Conservation (phyloP, 64 coral and sea anemone genomes). For the Anthopleura sola region DNA sequence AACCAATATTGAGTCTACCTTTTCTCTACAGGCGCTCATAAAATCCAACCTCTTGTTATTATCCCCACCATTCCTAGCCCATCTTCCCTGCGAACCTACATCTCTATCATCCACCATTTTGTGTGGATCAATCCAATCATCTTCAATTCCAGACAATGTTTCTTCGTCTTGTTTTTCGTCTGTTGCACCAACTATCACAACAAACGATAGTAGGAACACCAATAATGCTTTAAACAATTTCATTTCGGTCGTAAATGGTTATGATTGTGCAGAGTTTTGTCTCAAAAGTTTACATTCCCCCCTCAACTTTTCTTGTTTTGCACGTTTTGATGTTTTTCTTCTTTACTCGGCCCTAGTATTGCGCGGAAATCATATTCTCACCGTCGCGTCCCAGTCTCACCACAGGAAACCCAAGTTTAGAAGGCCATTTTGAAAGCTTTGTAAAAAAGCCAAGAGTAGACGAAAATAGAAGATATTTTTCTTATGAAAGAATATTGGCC, state of each 20-base stretch:
- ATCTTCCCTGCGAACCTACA: not conserved
- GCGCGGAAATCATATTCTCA: not conserved
- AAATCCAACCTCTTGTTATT: not conserved
- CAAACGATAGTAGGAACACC: not conserved
- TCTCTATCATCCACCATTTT: not conserved
- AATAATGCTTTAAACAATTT: not conserved
- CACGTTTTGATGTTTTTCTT: not conserved
- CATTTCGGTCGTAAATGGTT: not conserved
- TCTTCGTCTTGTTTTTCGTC: not conserved
- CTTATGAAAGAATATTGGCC: no score
- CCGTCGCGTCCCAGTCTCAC: no score
- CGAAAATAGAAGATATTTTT: no score
- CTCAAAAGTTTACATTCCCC: not conserved
- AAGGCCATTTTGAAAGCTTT: no score
- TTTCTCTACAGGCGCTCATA: not conserved
- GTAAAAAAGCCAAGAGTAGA: no score
- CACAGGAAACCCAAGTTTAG: not conserved
- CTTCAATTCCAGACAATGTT: not conserved
- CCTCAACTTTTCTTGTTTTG: not conserved
- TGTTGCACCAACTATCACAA: not conserved
- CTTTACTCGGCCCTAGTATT: not conserved
- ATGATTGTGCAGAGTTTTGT: not conserved
- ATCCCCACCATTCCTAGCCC: not conserved
- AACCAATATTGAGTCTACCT: not conserved
- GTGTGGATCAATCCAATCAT: conserved; percentile 23